Base-by-base conservation (phyloP, 2,113 vertebrate species). In the Mormyrus iriodes region DNA sequence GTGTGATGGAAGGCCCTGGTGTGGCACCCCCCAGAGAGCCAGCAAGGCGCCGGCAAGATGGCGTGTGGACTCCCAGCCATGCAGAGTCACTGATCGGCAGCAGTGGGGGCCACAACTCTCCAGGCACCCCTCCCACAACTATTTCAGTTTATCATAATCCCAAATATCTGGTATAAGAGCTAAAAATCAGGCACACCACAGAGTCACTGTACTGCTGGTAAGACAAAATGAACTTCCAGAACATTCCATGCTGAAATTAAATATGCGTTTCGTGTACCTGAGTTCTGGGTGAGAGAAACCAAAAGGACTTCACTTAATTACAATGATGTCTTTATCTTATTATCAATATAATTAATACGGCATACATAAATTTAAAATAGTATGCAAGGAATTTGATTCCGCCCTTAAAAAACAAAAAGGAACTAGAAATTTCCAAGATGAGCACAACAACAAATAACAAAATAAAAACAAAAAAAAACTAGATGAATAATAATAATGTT, bases 401-500 rank as follows among this genome's bases (percentile, higher is more conserved):
- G 93, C 92, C 94, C 92, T 88, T 91, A 53, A 87, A 93, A 94
- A 94, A 94, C 88, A 93, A 79, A 84, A 93, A 92, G 84, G 90
- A 91, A 91, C 89, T 91, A 89, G 91, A 92, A 89, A 91, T 89
- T 90, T 95, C 91, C 92, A 90, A 94, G 93, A 93, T 95, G 95
- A 95, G 94, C 95, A 96, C 95, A 95, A 95, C 94, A 95, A 95
- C 94, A 93, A 88, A 95, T 93, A 93, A 90, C 85, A 91, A 93
- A 93, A 92, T 90, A 93, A 90, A 91, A 93, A 91, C 90, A 91
- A 89, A 92, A 93, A 93, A 93, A 93, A 91, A 93, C 94, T 95
- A 96, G 93, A 95, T 95, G 95, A 96, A 97, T 95, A 94, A 95
- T 95, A 95, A 95, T 95, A 91, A 95, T 95, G 91, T 96, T 96